phyloP scores from a whole-genome alignment of 2,888 invertebrate species.

The Latheticus oryzae region DNA sequence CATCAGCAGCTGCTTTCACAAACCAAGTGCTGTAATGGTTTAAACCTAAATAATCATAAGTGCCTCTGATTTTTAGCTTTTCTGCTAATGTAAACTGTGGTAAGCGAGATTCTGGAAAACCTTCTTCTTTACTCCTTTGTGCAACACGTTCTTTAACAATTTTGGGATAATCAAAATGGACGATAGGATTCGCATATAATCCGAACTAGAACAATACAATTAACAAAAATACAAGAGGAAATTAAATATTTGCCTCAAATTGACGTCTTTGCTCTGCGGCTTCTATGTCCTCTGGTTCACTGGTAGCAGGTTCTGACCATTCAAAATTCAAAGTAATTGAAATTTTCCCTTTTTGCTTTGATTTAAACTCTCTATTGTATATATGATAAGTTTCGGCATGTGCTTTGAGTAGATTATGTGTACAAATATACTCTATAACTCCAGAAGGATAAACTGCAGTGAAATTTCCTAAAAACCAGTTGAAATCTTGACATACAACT shows the following conservation, averaged over 20 bases:
- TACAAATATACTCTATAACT: slow-evolving; percentile 74
- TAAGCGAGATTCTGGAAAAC: slow-evolving; percentile 69
- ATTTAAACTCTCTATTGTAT: slow-evolving; percentile 72
- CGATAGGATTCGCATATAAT: slow-evolving; percentile 70
- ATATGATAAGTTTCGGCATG: slow-evolving; percentile 76
- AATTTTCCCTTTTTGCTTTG: slow-evolving; percentile 67
- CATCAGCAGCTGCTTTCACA: slow-evolving; percentile 35
- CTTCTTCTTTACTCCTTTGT: slow-evolving; percentile 68
- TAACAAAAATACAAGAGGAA: slow-evolving; percentile 5
- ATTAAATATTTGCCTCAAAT: slow-evolving; percentile 65
- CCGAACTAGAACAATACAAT: slow-evolving; percentile 62
- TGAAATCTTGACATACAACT: slow-evolving; percentile 23
- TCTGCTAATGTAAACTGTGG: slow-evolving; percentile 70
- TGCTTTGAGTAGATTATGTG: slow-evolving; percentile 74
- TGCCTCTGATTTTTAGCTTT: slow-evolving; percentile 62
- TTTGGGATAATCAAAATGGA: slow-evolving; percentile 71
- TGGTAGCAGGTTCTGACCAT: slow-evolving; percentile 72
- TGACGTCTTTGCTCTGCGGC: slow-evolving; percentile 68
- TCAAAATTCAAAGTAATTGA: slow-evolving; percentile 71
- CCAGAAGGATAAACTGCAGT: slow-evolving; percentile 65
- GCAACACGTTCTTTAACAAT: slow-evolving; percentile 69
- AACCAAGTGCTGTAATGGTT: slow-evolving; percentile 47
- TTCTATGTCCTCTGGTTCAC: slow-evolving; percentile 69
- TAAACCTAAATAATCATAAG: slow-evolving; percentile 63
- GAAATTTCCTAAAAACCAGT: slow-evolving; percentile 4